Evolutionary conservation across 2,888 invertebrate genomes (phyloP), one percentile per base, ranked within the genome.

Genomic region (Troglohyphantes excavatus): DNA sequence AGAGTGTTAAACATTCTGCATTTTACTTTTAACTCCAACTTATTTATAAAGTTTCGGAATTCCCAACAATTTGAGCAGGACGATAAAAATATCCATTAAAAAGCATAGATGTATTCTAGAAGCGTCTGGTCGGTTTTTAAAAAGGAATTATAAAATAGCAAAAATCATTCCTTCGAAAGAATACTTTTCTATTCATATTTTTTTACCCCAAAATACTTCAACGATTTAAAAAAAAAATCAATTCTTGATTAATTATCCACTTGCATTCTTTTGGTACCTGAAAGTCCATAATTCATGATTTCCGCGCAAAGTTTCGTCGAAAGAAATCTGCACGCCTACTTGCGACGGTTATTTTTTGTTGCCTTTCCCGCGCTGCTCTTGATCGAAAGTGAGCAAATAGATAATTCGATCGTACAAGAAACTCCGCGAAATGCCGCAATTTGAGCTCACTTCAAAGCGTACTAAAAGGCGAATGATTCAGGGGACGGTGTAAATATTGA

Each of bases 391-490:
- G 63, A 83, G 73, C 83, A 73, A 73, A 83, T 83, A 72, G 59
- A 39, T 83, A 73, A 73, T 83, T 83, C 73, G 72, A 72, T 83
- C 83, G 72, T 63, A 63, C 33, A 5, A 17, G 83, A 73, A 68
- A 61, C 19, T 21, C 39, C 83, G 72, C 63, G 83, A 73, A 68
- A 61, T 21, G 39, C 39, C 83, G 72, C 63, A 73, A 61, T 83
- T 83, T 73, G 72, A 39, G 63, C 63, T 73, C 61, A 83, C 83
- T 83, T 83, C 72, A 83, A 61, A 83, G n/a, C 73, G 72, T 63
- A 72, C 72, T 72, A 73, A 61, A 27, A 59, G 72, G 27, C 43
- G 39, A 63, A 61, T 43, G 63, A 73, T 61, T 46, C 39, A 9
- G 26, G 83, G 83, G 83, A 33, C 27, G 19, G 63, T 27, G 29